Evolutionary conservation across 2,797 vertebrate genomes (phyloP), one percentile per base, ranked within the genome.

Genomic region (Gobio occitaniae): DNA sequence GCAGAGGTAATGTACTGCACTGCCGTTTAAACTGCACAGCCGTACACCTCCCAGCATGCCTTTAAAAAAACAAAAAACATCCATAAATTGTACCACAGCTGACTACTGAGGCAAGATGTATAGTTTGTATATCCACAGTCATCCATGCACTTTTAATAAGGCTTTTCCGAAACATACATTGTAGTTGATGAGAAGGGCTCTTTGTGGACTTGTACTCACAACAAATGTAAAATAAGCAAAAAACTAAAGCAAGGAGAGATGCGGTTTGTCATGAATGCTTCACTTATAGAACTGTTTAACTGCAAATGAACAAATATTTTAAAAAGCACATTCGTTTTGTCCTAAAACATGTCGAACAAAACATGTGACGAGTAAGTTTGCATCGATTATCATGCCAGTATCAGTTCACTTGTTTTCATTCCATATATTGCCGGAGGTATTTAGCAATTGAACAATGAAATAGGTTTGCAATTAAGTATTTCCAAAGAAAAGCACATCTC

Each of bases 1-100:
- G 93, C 94, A 94, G 95, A 94, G 88, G 94, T 95, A 95, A 95
- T 95, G 95, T 95, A 93, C 95, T 96, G 95, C 92, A 93, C 86
- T 92, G 91, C 89, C 80, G 71, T 85, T 87, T 65, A 13, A 65
- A 65, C 61, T 32, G 61, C 61, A 29, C 69, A 75, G 94, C 94
- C 84, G 90, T 89, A 87, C 92, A 85, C 74, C 86, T 91, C 87
- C 85, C 89, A 93, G 94, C 93, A 94, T 88, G 93, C 93, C 92
- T 95, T 94, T 91, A 91, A 93, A 93, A 95, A 52, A 4, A 90
- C 82, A 90, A 87, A 84, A 89, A 91, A 84, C 90, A 91, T 89
- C 89, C 85, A 90, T 85, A 86, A 92, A 87, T 90, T 89, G 87
- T 86, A 89, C 85, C 70, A 91, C 48, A 69, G 77, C 71, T 83